phyloP scores from a whole-genome alignment of 2,113 vertebrate genomes.

The Lonchura striata region DNA sequence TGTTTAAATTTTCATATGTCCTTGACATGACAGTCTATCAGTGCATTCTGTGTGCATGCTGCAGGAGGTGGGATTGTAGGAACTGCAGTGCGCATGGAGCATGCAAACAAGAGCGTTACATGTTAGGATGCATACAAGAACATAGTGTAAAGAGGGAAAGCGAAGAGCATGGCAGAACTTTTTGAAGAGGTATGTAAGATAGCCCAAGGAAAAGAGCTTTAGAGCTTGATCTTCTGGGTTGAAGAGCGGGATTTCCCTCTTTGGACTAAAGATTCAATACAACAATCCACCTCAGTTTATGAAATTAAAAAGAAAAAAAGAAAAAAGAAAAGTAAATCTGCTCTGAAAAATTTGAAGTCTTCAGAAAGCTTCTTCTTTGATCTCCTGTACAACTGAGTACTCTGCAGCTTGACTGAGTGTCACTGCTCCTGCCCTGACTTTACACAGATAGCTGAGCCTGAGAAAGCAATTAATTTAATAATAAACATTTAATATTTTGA shows the following conservation, averaged over 20 bases:
- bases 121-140: neutral
- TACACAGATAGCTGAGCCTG: neutral
- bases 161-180: neutral
- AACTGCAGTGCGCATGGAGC: fast-evolving
- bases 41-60: neutral
- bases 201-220: neutral
- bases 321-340: neutral
- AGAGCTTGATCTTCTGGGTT: neutral
- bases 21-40: neutral
- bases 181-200: neutral
- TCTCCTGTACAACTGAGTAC: neutral
- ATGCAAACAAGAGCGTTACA: neutral
- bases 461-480: neutral
- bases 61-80: neutral
- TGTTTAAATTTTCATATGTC: neutral
- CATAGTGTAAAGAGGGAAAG: neutral
- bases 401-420: neutral
- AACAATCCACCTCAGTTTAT: neutral
- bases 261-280: neutral
- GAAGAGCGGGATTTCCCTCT: neutral
- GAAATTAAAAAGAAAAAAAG: neutral
- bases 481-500: neutral
- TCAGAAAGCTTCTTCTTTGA: neutral
- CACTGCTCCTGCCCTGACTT: neutral
- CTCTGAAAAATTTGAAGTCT: neutral